Evolutionary conservation across 2,113 vertebrate genomes (phyloP), one percentile per base, ranked within the genome.

Genomic region (Sardina pilchardus): DNA sequence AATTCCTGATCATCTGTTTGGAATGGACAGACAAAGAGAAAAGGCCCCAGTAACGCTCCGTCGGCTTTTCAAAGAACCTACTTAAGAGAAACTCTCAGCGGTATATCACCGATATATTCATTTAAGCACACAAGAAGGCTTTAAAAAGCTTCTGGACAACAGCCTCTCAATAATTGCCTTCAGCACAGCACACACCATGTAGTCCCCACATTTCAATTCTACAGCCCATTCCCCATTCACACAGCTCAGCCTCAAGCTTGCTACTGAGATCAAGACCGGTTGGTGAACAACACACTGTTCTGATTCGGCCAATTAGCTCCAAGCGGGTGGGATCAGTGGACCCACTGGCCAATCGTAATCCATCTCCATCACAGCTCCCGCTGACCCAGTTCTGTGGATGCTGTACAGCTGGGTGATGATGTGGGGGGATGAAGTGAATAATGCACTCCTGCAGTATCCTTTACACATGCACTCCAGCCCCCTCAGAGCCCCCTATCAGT

Each of bases 291-390:
- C 71, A 34, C 71, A 34, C 5, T 78, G 14, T 16, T 17, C 30
- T 16, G 12, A 34, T 78, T 36, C 71, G 34, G 71, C 71, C 71
- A 78, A 78, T 78, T 78, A 78, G 30, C 71, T 78, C 26, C 34
- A 17, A 34, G 14, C 3, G 71, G 71, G 71, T 34, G 71, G 30
- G 30, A 34, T 16, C 26, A 78, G 26, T 1, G 36, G 71, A 78
- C 71, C 63, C 71, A 78, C 30, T 36, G 34, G 71, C 71, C 71
- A 78, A 78, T 78, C 34, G 34, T 78, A 16, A 36, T 78, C 71
- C 26, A 19, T 0, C 71, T 78, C 71, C 14, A 1, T 19, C 71
- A 36, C 63, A 71, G 59, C 34, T 78, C 30, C 30, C 34, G 16
- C 30, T 78, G 71, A 78, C 71, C 71, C 71, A 78, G 10, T 78